Percentiles rank a stretch among this genome's conserved stretches.
phyloP scores from a whole-genome alignment of 2,113 vertebrate genomes.

The Galemys pyrenaicus region DNA sequence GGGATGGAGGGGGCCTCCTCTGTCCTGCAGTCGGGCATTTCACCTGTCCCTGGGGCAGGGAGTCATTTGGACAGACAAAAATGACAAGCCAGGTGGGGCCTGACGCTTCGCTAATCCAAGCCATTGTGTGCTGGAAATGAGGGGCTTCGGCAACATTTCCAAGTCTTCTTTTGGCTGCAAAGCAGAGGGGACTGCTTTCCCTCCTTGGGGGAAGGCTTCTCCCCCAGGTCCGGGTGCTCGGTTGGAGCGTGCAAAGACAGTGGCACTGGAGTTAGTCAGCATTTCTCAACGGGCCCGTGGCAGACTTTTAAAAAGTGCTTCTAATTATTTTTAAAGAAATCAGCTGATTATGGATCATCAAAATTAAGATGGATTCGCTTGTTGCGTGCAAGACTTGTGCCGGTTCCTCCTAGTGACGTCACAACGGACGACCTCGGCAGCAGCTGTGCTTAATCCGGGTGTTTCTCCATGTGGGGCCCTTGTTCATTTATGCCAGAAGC shows the following conservation, averaged over 20 bases:
- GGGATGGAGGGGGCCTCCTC: too few species aligned
- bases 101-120: background rate
- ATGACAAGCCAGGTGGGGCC: background rate
- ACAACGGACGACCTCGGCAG: accelerated
- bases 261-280: background rate
- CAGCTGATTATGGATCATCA: background rate
- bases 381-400: accelerated
- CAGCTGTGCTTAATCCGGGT: accelerated
- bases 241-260: background rate
- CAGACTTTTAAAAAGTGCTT: background rate
- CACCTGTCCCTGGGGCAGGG: background rate
- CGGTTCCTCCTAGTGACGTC: accelerated
- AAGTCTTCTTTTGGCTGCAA: background rate
- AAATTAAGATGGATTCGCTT: background rate
- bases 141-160: background rate
- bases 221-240: accelerated
- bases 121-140: background rate
- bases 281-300: background rate
- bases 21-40: background rate
- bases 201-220: background rate
- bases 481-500: background rate
- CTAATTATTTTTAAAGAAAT: background rate
- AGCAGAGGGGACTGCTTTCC: background rate
- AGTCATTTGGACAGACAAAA: background rate
- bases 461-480: accelerated